Evolutionary conservation across 1,140 invertebrate species (phyloP).

Genomic region (Procambarus clarkii): DNA sequence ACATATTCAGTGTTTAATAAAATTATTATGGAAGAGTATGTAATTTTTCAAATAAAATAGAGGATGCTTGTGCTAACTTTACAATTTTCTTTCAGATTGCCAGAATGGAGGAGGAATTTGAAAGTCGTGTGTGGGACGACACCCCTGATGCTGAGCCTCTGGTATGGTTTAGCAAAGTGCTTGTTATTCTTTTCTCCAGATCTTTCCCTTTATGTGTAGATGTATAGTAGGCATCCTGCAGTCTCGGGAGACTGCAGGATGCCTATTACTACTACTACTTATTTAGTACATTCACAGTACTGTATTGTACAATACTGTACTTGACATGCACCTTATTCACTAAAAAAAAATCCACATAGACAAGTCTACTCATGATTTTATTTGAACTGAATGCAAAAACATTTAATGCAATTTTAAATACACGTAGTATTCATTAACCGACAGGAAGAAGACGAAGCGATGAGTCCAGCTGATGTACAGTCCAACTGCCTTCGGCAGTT

Average conservation of each 20-base stretch:
- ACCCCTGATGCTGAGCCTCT: conserved; percentile 63
- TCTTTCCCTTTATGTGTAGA: no score
- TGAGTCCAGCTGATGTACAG: conserved; percentile 70
- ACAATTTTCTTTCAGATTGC: not conserved
- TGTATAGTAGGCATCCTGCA: no score
- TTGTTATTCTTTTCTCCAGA: no score
- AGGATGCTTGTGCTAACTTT: no score
- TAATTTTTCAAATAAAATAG: no score
- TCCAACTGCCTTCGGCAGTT: conserved; percentile 92
- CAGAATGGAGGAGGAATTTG: conserved; percentile 70
- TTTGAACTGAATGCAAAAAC: no score
- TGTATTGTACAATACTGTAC: not conserved
- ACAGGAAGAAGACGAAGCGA: conserved; percentile 65
- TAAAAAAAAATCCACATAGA: not conserved
- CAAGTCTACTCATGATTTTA: no score
- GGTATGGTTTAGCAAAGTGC: conserved; percentile 22
- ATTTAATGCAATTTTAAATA: not conserved
- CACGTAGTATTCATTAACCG: not conserved
- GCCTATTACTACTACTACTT: no score
- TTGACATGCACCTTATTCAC: not conserved
- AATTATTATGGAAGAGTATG: no score
- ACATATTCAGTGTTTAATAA: no score
- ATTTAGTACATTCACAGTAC: not conserved
- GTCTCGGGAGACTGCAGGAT: no score
- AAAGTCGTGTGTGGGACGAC: conserved; percentile 64